Evolutionary conservation across 2,888 invertebrate genomes (phyloP).

Genomic region (Ischnus inquisitorius): DNA sequence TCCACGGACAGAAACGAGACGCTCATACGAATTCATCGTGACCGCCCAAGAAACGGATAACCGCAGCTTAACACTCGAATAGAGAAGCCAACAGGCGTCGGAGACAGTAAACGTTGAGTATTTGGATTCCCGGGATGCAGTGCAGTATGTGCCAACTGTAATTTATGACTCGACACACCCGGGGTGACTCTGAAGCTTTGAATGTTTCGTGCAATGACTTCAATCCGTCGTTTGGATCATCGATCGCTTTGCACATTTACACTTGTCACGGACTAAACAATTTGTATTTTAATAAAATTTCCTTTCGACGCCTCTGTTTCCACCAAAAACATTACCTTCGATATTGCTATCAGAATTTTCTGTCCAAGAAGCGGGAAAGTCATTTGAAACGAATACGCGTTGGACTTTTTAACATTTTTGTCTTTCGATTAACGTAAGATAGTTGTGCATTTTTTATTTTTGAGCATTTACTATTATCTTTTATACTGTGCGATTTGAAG

Average conservation of each 20-base stretch:
- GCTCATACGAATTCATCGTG: conserved; percentile 36
- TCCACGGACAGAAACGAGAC: conserved; percentile 33
- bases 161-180: conserved; percentile 63
- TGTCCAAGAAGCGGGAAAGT: too few species aligned
- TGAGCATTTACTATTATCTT: too few species aligned
- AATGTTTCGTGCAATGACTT: conserved; percentile 58
- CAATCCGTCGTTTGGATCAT: conserved; percentile 39
- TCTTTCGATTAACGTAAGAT: too few species aligned
- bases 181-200: conserved; percentile 60
- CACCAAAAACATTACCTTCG: too few species aligned
- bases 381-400: too few species aligned
- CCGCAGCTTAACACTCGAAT: conserved; percentile 64
- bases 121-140: conserved; percentile 53
- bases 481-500: too few species aligned
- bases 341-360: too few species aligned
- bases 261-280: background rate
- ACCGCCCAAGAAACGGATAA: conserved; percentile 57
- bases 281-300: background rate
- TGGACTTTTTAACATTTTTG: too few species aligned
- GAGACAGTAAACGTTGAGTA: conserved; percentile 39
- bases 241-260: conserved; percentile 5
- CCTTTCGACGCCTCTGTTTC: too few species aligned
- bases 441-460: too few species aligned
- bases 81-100: conserved; percentile 46
- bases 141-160: conserved; percentile 64